phyloP scores from a whole-genome alignment of 2,888 invertebrate genomes.

The Drosophila picticornis region DNA sequence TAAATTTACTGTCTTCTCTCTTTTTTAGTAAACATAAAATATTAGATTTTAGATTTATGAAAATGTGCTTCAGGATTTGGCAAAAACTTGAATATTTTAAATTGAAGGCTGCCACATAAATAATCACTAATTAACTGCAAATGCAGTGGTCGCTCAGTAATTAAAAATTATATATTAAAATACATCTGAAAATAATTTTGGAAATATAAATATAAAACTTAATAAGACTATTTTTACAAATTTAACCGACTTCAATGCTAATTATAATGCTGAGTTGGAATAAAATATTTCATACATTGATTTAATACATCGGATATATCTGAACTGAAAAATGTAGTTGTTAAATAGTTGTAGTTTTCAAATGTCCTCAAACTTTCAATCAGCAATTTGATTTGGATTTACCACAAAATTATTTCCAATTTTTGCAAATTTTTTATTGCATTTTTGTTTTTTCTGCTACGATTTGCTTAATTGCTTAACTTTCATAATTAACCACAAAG shows the following conservation, averaged over 20 bases:
- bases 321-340: neutral
- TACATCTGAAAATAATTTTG: neutral
- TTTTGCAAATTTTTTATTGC: no score
- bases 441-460: neutral
- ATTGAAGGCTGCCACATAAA: neutral
- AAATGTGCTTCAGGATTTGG: constrained; percentile 9
- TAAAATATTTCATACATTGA: neutral
- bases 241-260: neutral
- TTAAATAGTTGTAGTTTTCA: neutral
- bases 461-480: constrained; percentile 24
- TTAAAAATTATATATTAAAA: neutral
- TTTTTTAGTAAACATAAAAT: constrained; percentile 13
- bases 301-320: neutral
- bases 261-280: neutral
- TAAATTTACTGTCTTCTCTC: constrained; percentile 22
- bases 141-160: neutral
- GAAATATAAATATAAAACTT: neutral
- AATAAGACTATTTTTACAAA: neutral
- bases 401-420: no score
- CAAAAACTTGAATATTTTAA: constrained; percentile 5
- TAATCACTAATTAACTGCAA: neutral
- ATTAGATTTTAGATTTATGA: constrained; percentile 31
- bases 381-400: no score
- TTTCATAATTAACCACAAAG: constrained; percentile 33
- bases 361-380: no score